phyloP scores from a whole-genome alignment of 2,113 vertebrate genomes.

The Sinocyclocheilus maitianheensis region DNA sequence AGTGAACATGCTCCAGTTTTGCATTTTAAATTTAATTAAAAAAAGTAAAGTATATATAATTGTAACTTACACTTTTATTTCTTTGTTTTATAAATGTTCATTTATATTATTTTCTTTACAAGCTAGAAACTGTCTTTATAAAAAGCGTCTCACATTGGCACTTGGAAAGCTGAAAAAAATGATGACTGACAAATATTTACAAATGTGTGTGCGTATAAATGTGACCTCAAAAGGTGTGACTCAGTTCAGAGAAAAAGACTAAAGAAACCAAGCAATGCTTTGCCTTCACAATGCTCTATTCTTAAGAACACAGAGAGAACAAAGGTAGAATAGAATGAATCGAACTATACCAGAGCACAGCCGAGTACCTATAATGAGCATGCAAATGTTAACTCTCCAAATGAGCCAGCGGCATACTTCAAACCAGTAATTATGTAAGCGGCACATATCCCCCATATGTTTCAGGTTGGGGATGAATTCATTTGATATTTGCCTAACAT shows the following conservation, averaged over 20 bases:
- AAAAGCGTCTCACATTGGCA: neutral
- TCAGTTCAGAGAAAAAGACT: slow-evolving; percentile 14
- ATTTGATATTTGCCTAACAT: slow-evolving; percentile 13
- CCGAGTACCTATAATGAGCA: neutral
- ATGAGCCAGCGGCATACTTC: slow-evolving; percentile 6
- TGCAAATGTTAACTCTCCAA: slow-evolving; percentile 6
- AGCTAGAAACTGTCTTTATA: neutral
- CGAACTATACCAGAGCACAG: slow-evolving; percentile 14
- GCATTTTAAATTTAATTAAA: too few species aligned
- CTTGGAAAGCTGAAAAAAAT: neutral
- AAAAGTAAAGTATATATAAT: too few species aligned
- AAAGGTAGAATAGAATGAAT: slow-evolving; percentile 36
- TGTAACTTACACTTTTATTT: neutral
- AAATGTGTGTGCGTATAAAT: slow-evolving; percentile 15
- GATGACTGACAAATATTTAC: neutral
- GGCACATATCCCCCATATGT: neutral
- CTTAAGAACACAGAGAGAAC: slow-evolving; percentile 34
- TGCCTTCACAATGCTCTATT: slow-evolving; percentile 21
- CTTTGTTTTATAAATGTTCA: neutral
- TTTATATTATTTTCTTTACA: neutral
- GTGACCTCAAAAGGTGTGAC: slow-evolving; percentile 1
- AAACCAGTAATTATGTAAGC: slow-evolving; percentile 34
- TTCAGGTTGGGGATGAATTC: neutral
- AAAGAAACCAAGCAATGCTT: slow-evolving; percentile 24
- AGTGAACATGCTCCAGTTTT: too few species aligned